Conservation (phyloP, 2,797 vertebrate species). For the Toxotes lorentzi region DNA sequence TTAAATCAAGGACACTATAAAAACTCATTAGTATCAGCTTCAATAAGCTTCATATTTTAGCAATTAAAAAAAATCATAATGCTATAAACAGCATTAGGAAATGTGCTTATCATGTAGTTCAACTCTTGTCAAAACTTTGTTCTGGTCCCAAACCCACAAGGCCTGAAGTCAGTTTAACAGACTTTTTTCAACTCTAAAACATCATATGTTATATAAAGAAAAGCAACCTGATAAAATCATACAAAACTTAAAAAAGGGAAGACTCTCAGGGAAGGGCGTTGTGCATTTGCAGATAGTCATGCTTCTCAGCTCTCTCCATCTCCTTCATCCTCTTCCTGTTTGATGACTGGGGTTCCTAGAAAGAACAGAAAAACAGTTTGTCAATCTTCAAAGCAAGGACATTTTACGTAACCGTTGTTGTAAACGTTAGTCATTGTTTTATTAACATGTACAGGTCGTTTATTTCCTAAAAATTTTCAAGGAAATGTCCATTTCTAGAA, state of each 20-base stretch:
- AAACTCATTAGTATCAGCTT: not conserved
- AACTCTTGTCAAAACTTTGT: not conserved
- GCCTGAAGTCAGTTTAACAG: not conserved
- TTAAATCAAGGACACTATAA: not conserved
- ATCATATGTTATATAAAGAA: slow-evolving; percentile 5
- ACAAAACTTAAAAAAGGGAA: slow-evolving; percentile 36
- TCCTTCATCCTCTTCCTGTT: slow-evolving; percentile 88
- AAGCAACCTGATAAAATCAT: slow-evolving; percentile 40
- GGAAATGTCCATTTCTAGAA: not conserved
- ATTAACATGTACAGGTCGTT: not conserved
- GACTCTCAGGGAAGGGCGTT: not conserved
- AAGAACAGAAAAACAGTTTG: slow-evolving; percentile 37
- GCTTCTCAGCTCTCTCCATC: slow-evolving; percentile 85
- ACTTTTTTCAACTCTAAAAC: slow-evolving; percentile 1
- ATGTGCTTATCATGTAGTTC: slow-evolving; percentile 15
- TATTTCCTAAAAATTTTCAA: too few species aligned
- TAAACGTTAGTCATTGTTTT: not conserved
- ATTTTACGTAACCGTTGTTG: not conserved
- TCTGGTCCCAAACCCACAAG: slow-evolving; percentile 16
- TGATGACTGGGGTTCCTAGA: slow-evolving; percentile 92
- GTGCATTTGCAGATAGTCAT: not conserved
- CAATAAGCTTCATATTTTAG: slow-evolving; percentile 18
- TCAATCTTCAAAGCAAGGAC: not conserved
- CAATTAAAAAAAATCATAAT: slow-evolving; percentile 9
- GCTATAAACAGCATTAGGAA: slow-evolving; percentile 9